Conservation (phyloP, 2,113 vertebrate species). For the Carassius auratus region DNA sequence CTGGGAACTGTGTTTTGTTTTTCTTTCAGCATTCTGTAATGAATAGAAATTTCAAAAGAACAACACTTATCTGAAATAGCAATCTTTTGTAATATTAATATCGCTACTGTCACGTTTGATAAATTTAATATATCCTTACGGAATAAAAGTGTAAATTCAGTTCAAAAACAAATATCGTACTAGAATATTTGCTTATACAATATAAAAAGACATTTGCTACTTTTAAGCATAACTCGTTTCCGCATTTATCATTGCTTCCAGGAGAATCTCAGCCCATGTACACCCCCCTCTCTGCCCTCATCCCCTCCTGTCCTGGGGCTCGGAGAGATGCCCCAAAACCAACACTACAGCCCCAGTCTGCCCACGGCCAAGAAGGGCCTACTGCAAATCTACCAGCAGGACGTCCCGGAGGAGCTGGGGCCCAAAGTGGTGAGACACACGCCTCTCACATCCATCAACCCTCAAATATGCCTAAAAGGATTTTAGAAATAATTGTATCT, state of each 20-base stretch:
- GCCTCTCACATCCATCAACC: not conserved
- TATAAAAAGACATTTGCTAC: not conserved
- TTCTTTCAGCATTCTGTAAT: not conserved
- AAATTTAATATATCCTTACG: not conserved
- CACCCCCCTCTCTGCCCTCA: constrained; percentile 62
- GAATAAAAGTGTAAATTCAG: not conserved
- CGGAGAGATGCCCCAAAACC: constrained; percentile 57
- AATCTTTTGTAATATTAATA: not conserved
- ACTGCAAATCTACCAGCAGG: constrained; percentile 85
- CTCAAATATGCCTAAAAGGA: not conserved
- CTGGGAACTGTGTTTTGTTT: not conserved
- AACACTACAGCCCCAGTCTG: constrained; percentile 73
- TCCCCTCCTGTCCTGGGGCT: constrained; percentile 47
- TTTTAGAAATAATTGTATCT: not conserved
- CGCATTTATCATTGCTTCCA: not conserved
- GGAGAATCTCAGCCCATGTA: constrained; percentile 68
- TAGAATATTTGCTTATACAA: not conserved
- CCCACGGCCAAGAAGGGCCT: constrained; percentile 89
- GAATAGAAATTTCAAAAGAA: not conserved
- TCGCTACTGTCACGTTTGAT: not conserved
- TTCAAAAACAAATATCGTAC: not conserved
- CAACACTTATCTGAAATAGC: not conserved
- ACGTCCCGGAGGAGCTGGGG: constrained; percentile 79
- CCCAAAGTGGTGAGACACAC: constrained; percentile 81
- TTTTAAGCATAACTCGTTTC: not conserved